phyloP scores from a whole-genome alignment of 2,888 invertebrate species.

The Steinernema scapterisci region DNA sequence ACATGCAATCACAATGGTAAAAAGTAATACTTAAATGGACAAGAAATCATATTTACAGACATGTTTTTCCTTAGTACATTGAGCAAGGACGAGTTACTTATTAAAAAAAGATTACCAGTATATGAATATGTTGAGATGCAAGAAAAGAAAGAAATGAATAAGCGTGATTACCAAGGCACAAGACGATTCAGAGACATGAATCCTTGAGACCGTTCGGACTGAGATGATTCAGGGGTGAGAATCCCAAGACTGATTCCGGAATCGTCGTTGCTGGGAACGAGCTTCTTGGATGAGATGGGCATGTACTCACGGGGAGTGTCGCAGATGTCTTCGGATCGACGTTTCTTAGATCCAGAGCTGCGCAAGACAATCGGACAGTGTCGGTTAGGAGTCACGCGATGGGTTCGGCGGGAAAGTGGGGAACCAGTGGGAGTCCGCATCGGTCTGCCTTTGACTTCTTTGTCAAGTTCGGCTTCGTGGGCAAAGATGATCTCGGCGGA shows the following conservation, averaged over 20 bases:
- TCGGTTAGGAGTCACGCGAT: neutral
- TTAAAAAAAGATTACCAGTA: neutral
- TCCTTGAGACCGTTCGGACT: neutral
- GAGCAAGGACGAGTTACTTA: neutral
- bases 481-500: slow-evolving; percentile 22
- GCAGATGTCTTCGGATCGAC: neutral
- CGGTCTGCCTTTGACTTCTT: too few relatives aligned
- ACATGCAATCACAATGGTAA: neutral
- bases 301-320: neutral
- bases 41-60: neutral
- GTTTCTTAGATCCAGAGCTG: neutral
- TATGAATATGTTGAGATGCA: neutral
- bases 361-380: slow-evolving; percentile 5
- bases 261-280: slow-evolving; percentile 4
- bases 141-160: neutral
- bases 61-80: neutral
- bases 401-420: neutral
- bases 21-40: neutral
- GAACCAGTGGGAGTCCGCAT: neutral
- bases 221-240: neutral
- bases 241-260: slow-evolving; percentile 12
- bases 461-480: neutral
- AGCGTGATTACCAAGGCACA: slow-evolving; percentile 4
- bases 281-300: neutral
- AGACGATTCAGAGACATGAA: neutral